These are phyloP conservation scores for Camptogramma bilineatum DNA, from an alignment of 2,888 invertebrate species.

Conservation along the genomic window DNA sequence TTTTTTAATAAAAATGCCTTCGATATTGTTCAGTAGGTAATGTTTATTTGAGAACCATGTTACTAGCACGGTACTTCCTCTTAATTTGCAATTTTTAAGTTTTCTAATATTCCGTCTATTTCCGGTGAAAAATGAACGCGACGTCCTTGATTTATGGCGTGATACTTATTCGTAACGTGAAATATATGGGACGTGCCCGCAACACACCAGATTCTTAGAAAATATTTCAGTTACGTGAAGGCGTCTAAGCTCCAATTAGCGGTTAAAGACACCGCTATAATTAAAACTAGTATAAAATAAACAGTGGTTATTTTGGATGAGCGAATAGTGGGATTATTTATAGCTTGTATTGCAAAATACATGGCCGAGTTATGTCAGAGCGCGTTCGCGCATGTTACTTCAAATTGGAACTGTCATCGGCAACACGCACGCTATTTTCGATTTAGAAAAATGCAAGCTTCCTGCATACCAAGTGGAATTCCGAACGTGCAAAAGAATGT, in stretches of 20 bases:
- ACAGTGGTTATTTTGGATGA: slow-evolving; percentile 72
- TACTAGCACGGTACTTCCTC: slow-evolving; percentile 49
- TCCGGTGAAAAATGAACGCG: slow-evolving; percentile 44
- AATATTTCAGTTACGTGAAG: slow-evolving; percentile 53
- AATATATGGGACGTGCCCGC: slow-evolving; percentile 45
- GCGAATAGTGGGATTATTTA: slow-evolving; percentile 72
- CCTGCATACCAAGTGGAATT: slow-evolving; percentile 17
- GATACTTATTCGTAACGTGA: slow-evolving; percentile 44
- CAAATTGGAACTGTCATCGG: slow-evolving; percentile 52
- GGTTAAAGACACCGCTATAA: slow-evolving; percentile 81
- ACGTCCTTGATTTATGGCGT: slow-evolving; percentile 64
- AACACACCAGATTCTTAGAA: slow-evolving; percentile 45
- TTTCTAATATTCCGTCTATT: slow-evolving; percentile 19
- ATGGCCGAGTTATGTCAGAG: slow-evolving; percentile 83
- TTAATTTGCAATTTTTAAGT: slow-evolving; percentile 33
- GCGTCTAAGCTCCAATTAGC: slow-evolving; percentile 73
- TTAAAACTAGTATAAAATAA: slow-evolving; percentile 72
- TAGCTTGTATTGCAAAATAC: slow-evolving; percentile 79
- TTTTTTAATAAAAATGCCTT: background rate
- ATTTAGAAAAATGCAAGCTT: slow-evolving; percentile 30
- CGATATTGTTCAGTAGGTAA: background rate
- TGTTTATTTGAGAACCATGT: slow-evolving; percentile 44
- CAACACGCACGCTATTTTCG: slow-evolving; percentile 22
- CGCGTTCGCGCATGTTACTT: slow-evolving; percentile 49
- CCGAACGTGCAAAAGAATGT: background rate